Conservation (phyloP, 2,113 vertebrate species). For the Tautogolabrus adspersus region DNA sequence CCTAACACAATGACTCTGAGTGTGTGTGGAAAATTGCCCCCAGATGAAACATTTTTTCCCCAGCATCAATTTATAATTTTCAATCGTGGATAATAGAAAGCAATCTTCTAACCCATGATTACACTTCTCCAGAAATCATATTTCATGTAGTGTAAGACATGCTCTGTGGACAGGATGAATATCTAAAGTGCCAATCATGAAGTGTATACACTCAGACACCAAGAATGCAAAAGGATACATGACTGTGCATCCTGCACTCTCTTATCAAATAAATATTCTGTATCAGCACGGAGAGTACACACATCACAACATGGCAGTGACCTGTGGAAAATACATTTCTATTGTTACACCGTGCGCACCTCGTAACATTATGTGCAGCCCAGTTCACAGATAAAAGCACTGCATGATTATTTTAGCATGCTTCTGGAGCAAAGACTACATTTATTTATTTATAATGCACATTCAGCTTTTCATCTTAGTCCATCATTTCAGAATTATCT, state of each 20-base stretch:
- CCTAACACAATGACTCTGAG: slow-evolving; percentile 65
- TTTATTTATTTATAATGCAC: neutral
- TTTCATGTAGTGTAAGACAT: slow-evolving; percentile 73
- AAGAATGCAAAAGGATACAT: slow-evolving; percentile 68
- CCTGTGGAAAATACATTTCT: slow-evolving; percentile 58
- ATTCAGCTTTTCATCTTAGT: neutral
- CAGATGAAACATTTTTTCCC: slow-evolving; percentile 67
- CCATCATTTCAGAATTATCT: neutral
- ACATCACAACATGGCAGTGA: slow-evolving; percentile 52
- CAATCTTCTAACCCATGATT: slow-evolving; percentile 79
- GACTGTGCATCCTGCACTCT: slow-evolving; percentile 64
- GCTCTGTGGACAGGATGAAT: slow-evolving; percentile 62
- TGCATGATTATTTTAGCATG: slow-evolving; percentile 15
- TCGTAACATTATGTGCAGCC: slow-evolving; percentile 42
- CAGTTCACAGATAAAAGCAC: slow-evolving; percentile 45
- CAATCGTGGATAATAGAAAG: slow-evolving; percentile 78
- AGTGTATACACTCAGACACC: slow-evolving; percentile 67
- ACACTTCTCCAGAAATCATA: slow-evolving; percentile 75
- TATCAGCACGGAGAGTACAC: slow-evolving; percentile 41
- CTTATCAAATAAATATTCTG: slow-evolving; percentile 58
- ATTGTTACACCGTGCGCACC: slow-evolving; percentile 36
- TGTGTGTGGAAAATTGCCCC: slow-evolving; percentile 65
- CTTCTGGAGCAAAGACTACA: neutral
- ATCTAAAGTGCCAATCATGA: slow-evolving; percentile 77
- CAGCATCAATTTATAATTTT: slow-evolving; percentile 75